Evolutionary conservation across 2,797 vertebrate genomes (phyloP), one percentile per base, ranked within the genome.

Genomic region (Smutsia temminckii): DNA sequence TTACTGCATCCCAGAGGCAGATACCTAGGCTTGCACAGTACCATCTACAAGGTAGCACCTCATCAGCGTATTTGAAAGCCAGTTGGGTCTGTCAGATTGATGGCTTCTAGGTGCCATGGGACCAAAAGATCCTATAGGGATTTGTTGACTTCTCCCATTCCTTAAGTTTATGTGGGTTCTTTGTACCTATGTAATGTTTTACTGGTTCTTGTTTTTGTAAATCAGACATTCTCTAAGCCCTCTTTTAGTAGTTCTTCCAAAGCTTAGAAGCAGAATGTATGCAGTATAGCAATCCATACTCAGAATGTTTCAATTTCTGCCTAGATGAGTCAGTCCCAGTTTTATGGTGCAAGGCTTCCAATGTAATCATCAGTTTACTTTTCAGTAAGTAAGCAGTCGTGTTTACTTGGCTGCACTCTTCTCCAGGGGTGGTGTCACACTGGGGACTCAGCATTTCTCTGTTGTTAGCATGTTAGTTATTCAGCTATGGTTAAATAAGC

Each of bases 221-320:
- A 49, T 57, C 69, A 74, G 42, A 80, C 59, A 55, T 63, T 92
- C 21, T 72, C 5, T 69, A 23, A 46, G 3, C 17, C 16, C 42
- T 55, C 23, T 53, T 18, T 69, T 32, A 83, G 6, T 87, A 8
- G 6, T 79, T 77, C 4, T 55, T 32, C 34, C 46, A 91, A 68
- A 89, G 29, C 20, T 27, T 92, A 25, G 49, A 69, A 57, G 29
- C 6, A 71, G 61, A 16, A 77, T 46, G 46, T 46, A 46, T 46
- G 46, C 46, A 46, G 46, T 46, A 85, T 57, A 5, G 6, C 6
- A 71, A 42, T 85, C 12, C 6, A 23, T 68, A 64, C 9, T 71
- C 42, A 84, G 37, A 74, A 34, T 78, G 29, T 55, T 88, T 95
- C 29, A 40, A 13, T n/a, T 69, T 75, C 74, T 83, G 13, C 32